Evolutionary conservation across 2,888 invertebrate genomes (phyloP).

Genomic region (Ophion costatus): DNA sequence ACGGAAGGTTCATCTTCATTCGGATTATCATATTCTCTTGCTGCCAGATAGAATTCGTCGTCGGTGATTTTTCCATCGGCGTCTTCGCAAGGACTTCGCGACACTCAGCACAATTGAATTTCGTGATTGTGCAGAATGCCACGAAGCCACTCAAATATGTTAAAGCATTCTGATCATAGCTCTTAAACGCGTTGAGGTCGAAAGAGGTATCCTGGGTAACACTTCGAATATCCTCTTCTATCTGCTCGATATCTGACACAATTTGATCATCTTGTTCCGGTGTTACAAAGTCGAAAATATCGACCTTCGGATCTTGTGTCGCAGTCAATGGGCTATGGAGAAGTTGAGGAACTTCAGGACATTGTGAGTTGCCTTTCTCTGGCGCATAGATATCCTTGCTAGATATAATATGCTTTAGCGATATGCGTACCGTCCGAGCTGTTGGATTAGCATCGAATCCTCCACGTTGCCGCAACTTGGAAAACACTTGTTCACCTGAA

Average conservation of each 20-base stretch:
- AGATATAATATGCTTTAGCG: constrained; percentile 60
- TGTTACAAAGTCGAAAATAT: constrained; percentile 10
- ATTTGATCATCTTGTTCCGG: constrained; percentile 10
- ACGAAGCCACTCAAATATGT: constrained; percentile 30
- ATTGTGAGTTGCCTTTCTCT: constrained; percentile 55
- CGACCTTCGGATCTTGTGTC: constrained; percentile 10
- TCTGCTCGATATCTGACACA: constrained; percentile 14
- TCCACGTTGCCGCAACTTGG: constrained; percentile 62
- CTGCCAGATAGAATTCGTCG: constrained; percentile 34
- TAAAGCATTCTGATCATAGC: constrained; percentile 26
- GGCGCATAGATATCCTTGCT: constrained; percentile 53
- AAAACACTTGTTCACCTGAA: constrained; percentile 50
- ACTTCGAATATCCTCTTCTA: constrained; percentile 25
- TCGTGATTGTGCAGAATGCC: constrained; percentile 26
- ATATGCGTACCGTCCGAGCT: constrained; percentile 55
- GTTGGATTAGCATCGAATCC: constrained; percentile 64
- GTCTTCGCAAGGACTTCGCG: constrained; percentile 14
- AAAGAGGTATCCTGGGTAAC: constrained; percentile 10
- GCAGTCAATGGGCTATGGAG: constrained; percentile 16
- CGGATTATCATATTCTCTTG: constrained; percentile 22
- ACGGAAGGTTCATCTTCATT: constrained; percentile 28
- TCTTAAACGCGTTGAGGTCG: constrained; percentile 21
- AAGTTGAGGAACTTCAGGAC: constrained; percentile 42
- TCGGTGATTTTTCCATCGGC: constrained; percentile 36
- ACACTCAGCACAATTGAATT: constrained; percentile 21